A percentile compares a stretch with the other conserved stretches of the same genome.
These are phyloP conservation scores for Benthosema pterotum DNA, from an alignment of 2,797 vertebrate species.

Conservation along the genomic window DNA sequence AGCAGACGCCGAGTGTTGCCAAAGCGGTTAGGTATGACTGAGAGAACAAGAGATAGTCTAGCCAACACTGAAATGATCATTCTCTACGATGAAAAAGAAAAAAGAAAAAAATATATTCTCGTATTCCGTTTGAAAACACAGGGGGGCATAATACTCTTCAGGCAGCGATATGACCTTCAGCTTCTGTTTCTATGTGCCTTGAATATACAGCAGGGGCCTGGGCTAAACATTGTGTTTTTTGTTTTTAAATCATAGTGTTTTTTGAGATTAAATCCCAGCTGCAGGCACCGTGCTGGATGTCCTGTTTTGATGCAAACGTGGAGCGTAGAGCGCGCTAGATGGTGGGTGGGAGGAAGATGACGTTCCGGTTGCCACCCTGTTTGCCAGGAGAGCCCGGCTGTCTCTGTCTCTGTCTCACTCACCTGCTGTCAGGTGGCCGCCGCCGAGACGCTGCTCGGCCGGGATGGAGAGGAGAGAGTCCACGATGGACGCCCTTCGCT, in stretches of 20 bases:
- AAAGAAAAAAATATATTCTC: not conserved
- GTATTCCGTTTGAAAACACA: not conserved
- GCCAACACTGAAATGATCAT: not conserved
- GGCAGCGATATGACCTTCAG: not conserved
- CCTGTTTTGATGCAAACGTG: not conserved
- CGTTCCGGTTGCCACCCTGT: no score
- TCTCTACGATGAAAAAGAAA: no score
- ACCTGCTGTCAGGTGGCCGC: conserved; percentile 84
- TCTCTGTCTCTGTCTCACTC: conserved; percentile 55
- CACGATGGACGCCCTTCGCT: conserved; percentile 86
- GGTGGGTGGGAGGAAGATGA: conserved; percentile 37
- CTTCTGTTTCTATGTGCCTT: not conserved
- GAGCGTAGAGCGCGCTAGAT: no score
- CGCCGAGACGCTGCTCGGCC: conserved; percentile 78
- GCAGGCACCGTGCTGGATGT: no score
- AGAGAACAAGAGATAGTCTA: not conserved
- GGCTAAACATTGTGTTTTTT: not conserved
- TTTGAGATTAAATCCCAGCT: no score
- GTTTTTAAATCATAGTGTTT: no score
- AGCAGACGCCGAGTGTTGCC: not conserved
- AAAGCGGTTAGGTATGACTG: not conserved
- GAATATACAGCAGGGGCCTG: not conserved
- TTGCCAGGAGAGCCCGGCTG: conserved; percentile 13
- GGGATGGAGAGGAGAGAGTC: conserved; percentile 81
- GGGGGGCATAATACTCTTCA: no score